Evolutionary conservation across 2,888 invertebrate species (phyloP).

Genomic region (Leuctra nigra): DNA sequence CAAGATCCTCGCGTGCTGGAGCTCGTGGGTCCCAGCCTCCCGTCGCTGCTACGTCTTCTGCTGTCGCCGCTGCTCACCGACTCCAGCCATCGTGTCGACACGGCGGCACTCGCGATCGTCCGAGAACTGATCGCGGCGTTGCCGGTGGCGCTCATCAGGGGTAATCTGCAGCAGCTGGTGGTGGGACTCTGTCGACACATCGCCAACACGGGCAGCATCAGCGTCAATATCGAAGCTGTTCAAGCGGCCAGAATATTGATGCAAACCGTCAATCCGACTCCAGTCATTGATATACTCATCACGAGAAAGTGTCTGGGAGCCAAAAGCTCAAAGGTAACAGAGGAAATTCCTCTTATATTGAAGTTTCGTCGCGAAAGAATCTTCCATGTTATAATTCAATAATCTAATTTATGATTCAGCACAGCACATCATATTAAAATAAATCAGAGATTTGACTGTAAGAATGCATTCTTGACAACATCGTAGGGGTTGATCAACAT

Average conservation of each 20-base stretch:
- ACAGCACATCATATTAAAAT: too few species aligned
- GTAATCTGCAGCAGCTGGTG: conserved; percentile 25
- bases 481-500: too few species aligned
- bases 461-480: too few species aligned
- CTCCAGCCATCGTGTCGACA: conserved; percentile 46
- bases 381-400: too few species aligned
- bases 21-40: conserved; percentile 45
- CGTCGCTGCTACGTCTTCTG: conserved; percentile 54
- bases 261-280: conserved; percentile 45
- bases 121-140: conserved; percentile 31
- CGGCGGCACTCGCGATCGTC: conserved; percentile 41
- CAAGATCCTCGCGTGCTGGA: conserved; percentile 46
- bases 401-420: too few species aligned
- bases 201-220: conserved; percentile 35
- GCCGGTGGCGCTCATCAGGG: conserved; percentile 25
- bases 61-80: conserved; percentile 53
- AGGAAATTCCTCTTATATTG: too few species aligned
- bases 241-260: conserved; percentile 45
- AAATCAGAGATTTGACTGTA: too few species aligned
- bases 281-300: conserved; percentile 47
- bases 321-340: conserved; percentile 39
- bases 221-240: conserved; percentile 44
- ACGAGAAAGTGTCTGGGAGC: conserved; percentile 41
- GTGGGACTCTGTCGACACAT: conserved; percentile 38
- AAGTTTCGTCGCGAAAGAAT: too few species aligned